Percentiles rank a stretch among this genome's conserved stretches.
Evolutionary conservation across 2,888 invertebrate genomes (phyloP).

Genomic region (Sesia bembeciformis): DNA sequence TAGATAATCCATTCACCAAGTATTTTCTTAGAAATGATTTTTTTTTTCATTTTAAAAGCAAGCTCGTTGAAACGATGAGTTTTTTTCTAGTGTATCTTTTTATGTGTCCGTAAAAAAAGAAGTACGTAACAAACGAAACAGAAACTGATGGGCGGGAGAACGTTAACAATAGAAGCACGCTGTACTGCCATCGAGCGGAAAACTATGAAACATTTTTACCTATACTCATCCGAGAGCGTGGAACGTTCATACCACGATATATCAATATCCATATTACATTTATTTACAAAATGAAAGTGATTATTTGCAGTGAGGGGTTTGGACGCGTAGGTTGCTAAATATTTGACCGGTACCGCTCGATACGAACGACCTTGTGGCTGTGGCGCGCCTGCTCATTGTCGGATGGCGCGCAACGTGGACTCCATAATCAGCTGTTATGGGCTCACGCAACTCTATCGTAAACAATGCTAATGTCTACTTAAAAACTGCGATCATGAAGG

Average conservation of each 20-base stretch:
- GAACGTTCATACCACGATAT: neutral
- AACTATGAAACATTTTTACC: conserved; percentile 4
- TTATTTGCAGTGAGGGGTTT: neutral
- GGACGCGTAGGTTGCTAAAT: conserved; percentile 33
- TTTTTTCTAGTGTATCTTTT: neutral
- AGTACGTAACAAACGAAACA: conserved; percentile 15
- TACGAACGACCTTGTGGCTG: conserved; percentile 46
- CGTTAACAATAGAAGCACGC: conserved; percentile 25
- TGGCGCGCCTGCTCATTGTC: conserved; percentile 36
- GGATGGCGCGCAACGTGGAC: conserved; percentile 32
- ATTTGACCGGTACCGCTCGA: conserved; percentile 50
- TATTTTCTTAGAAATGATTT: too few species aligned
- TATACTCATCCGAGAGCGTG: too few species aligned
- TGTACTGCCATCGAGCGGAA: conserved; percentile 11
- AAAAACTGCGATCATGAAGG: too few species aligned
- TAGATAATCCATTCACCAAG: too few species aligned
- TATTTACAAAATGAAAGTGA: conserved; percentile 5
- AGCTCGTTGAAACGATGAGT: too few species aligned
- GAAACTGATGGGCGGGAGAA: conserved; percentile 20
- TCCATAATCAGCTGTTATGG: conserved; percentile 40
- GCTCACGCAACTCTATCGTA: conserved; percentile 14
- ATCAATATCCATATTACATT: conserved; percentile 2
- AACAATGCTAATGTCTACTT: conserved; percentile 11
- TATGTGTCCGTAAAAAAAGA: neutral
- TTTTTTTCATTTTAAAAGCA: too few species aligned